Evolutionary conservation across 2,888 invertebrate species (phyloP), one percentile per base, ranked within the genome.

Genomic region (Argyresthia albistria): DNA sequence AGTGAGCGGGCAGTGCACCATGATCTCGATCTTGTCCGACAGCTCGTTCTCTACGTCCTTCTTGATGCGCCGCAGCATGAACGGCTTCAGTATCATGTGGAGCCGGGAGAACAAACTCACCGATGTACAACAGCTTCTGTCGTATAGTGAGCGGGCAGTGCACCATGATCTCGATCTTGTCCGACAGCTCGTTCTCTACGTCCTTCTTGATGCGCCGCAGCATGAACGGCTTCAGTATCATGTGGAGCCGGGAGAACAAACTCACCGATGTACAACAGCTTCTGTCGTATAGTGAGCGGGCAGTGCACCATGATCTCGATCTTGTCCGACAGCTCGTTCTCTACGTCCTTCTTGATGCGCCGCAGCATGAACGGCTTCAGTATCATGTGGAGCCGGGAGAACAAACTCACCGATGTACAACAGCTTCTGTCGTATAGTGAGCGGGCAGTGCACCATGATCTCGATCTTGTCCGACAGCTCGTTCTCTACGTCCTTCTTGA

Each of bases 141-240:
- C 98, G 88, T 52, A 93, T 95, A 4, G 97, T 96, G 16, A 97
- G 84, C 0, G 96, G 96, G 67, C 96, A 96, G 69, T 95, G 95
- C 7, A 96, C 94, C 95, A 96, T 95, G 43, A 96, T 92, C 89
- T 95, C 97, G 61, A 98, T 97, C 87, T 98, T 98, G 76, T 97
- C 97, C 0, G 97, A 96, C 1, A 98, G 84, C 69, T 98, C 97
- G 76, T 97, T 97, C 73, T 98, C 97, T 0, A 98, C 97, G 70
- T 98, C 97, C 66, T 96, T 97, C 75, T 98, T 98, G 55, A 97
- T 96, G 61, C 98, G 89, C 42, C 97, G 88, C 74, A 98, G 89
- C 97, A 98, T 97, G 70, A 98, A 98, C 0, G 97, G 97, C 69
- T 98, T 97, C 53, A 98, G 77, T 65, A 98, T 97, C 95, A 97